Conservation (phyloP, 1,140 invertebrate genomes). For the Lordiphosa mommai region DNA sequence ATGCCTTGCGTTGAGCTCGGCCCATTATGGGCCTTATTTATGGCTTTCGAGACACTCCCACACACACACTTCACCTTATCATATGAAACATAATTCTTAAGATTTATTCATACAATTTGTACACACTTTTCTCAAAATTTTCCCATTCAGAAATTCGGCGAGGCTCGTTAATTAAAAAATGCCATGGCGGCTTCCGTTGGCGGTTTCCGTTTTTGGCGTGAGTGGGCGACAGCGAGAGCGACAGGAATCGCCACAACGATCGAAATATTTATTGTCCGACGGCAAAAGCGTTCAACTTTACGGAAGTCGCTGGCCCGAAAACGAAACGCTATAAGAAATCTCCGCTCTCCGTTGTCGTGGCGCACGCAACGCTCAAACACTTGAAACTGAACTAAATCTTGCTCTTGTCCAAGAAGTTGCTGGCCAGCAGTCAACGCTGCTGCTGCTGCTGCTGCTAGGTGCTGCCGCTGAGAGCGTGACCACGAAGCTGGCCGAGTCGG, state of each 20-base stretch:
- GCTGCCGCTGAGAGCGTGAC: conserved; percentile 57
- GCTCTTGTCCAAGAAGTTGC: conserved; percentile 79
- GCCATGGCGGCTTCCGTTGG: conserved; percentile 60
- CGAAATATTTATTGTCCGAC: conserved; percentile 30
- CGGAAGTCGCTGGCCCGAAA: conserved; percentile 34
- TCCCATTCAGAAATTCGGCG: conserved; percentile 45
- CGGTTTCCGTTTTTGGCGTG: conserved; percentile 45
- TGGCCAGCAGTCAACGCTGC: conserved; percentile 57
- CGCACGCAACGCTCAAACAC: conserved; percentile 79
- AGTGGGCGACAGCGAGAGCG: conserved; percentile 48
- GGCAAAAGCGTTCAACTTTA: conserved; percentile 45
- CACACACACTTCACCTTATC: conserved; percentile 71
- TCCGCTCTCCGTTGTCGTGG: conserved; percentile 64
- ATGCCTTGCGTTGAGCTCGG: conserved; percentile 38
- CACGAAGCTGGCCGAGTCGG: conserved; percentile 55
- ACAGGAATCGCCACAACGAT: conserved; percentile 61
- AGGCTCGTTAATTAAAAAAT: conserved; percentile 65
- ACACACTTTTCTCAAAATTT: conserved; percentile 55
- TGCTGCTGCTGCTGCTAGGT: conserved; percentile 18
- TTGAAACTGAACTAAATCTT: conserved; percentile 79
- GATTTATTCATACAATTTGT: conserved; percentile 58
- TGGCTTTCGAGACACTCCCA: conserved; percentile 54
- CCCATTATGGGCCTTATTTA: conserved; percentile 69
- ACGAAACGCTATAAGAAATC: conserved; percentile 40
- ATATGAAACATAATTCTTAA: conserved; percentile 66